Conservation (phyloP, 2,113 vertebrate genomes). For the Mugil cephalus region DNA sequence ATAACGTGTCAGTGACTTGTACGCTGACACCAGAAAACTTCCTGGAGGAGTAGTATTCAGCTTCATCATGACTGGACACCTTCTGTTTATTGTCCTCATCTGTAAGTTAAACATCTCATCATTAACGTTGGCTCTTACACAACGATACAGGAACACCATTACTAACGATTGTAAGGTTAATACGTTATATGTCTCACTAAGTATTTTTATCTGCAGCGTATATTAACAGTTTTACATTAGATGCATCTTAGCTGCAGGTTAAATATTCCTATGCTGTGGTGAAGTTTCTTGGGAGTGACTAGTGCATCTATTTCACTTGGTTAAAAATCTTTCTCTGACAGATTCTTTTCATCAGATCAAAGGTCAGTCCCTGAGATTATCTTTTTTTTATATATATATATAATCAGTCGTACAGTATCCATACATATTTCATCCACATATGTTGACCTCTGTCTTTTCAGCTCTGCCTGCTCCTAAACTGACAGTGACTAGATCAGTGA, state of each 20-base stretch:
- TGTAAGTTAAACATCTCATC: constrained; percentile 21
- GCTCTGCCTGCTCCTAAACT: constrained; percentile 27
- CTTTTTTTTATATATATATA: neutral
- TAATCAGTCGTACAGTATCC: neutral
- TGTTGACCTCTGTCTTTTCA: neutral
- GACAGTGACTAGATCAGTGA: neutral
- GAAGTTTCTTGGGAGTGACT: neutral
- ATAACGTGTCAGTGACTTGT: neutral
- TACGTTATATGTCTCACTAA: neutral
- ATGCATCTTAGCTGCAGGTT: neutral
- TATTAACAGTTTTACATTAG: neutral
- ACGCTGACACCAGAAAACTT: neutral
- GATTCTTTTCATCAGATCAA: constrained; percentile 11
- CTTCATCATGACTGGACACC: constrained; percentile 23
- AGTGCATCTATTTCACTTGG: neutral
- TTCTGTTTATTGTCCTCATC: constrained; percentile 12
- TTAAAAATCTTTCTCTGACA: constrained; percentile 1
- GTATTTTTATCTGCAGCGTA: neutral
- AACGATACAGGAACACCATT: too few relatives aligned
- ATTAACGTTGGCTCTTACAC: too few relatives aligned
- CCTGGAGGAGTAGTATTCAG: neutral
- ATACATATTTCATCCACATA: neutral
- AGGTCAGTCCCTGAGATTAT: constrained; percentile 15
- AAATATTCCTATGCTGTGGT: neutral
- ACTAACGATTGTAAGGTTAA: too few relatives aligned